phyloP scores from a whole-genome alignment of 2,113 vertebrate species.

The Acinonyx jubatus region DNA sequence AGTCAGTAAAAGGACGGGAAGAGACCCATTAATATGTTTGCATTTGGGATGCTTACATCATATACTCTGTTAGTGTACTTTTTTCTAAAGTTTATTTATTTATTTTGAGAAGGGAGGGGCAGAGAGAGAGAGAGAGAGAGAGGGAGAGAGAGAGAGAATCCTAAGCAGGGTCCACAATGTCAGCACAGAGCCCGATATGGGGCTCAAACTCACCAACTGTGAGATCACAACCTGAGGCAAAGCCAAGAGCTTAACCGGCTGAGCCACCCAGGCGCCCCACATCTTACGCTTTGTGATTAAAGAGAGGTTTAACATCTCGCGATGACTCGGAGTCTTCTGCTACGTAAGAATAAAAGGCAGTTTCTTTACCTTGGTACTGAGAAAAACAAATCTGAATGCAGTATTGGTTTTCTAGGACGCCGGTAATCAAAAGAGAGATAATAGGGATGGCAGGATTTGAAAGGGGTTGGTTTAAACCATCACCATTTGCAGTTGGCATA shows the following conservation, averaged over 20 bases:
- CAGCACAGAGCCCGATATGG: too few relatives aligned
- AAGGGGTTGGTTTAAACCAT: not conserved
- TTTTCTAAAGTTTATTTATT: too few relatives aligned
- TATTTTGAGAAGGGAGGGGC: too few relatives aligned
- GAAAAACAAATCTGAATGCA: not conserved
- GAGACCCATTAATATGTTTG: fast-evolving
- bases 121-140: too few relatives aligned
- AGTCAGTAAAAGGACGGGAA: not conserved
- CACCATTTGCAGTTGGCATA: not conserved
- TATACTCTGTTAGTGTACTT: not conserved
- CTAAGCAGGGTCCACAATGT: too few relatives aligned
- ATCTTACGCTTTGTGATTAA: not conserved
- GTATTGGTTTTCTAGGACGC: not conserved
- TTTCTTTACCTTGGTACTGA: not conserved
- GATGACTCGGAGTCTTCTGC: not conserved
- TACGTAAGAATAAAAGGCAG: not conserved
- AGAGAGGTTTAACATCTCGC: not conserved
- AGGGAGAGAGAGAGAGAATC: too few relatives aligned
- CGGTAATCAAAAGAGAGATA: not conserved
- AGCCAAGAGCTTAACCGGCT: too few relatives aligned
- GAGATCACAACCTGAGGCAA: too few relatives aligned
- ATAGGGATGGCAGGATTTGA: not conserved
- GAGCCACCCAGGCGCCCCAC: too few relatives aligned
- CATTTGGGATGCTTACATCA: not conserved
- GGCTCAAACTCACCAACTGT: too few relatives aligned